Conservation (phyloP, 2,113 vertebrate genomes). For the Eonycteris spelaea region DNA sequence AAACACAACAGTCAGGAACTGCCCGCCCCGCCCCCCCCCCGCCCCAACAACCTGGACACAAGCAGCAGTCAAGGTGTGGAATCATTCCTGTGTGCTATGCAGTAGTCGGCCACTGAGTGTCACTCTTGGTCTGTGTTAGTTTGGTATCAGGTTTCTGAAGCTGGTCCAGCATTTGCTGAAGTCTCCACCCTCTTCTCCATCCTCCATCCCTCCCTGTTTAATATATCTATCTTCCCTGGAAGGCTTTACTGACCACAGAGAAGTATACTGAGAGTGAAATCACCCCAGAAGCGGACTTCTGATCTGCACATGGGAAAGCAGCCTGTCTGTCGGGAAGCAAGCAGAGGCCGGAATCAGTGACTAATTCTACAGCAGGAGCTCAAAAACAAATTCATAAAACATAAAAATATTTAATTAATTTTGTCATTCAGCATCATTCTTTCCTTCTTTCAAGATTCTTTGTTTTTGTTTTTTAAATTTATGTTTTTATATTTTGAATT, state of each 20-base stretch:
- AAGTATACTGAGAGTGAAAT: neutral
- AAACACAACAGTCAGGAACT: neutral
- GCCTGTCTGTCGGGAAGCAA: neutral
- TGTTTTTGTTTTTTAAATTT: neutral
- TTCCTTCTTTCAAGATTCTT: neutral
- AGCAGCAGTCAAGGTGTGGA: neutral
- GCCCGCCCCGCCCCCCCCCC: too few relatives aligned
- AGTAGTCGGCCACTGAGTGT: neutral
- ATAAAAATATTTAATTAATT: neutral
- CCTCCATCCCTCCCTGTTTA: neutral
- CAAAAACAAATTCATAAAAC: neutral
- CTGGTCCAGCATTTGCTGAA: neutral
- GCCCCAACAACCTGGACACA: too few relatives aligned
- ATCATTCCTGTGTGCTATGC: neutral
- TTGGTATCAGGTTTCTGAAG: neutral
- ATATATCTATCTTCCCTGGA: fast-evolving
- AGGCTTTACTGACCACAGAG: neutral
- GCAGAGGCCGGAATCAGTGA: neutral
- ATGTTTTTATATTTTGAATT: neutral
- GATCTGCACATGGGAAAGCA: neutral
- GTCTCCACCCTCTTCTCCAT: neutral
- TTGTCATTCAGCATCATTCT: neutral
- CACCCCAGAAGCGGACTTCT: neutral
- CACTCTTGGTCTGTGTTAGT: neutral
- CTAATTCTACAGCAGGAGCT: neutral